These are phyloP conservation scores for Hylia prasina DNA, from an alignment of 2,113 vertebrate species.

Conservation along the genomic window DNA sequence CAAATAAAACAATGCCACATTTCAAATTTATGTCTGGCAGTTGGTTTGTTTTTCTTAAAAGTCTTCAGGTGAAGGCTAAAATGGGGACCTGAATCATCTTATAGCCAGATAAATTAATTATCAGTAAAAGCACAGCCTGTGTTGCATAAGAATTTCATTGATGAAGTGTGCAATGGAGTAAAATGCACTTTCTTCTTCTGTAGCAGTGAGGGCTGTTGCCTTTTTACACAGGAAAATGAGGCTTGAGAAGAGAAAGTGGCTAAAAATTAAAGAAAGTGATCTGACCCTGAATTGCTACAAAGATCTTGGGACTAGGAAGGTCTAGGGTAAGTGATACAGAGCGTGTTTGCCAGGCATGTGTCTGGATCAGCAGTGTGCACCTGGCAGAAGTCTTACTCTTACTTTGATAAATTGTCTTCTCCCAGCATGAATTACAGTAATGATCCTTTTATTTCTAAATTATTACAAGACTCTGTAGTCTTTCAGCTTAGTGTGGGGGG, in stretches of 20 bases:
- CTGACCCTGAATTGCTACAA: background rate
- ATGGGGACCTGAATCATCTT: background rate
- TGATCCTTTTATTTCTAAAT: conserved; percentile 11
- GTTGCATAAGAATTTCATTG: background rate
- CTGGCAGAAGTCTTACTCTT: background rate
- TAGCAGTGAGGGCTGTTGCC: background rate
- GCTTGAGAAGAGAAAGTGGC: background rate
- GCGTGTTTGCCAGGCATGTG: background rate
- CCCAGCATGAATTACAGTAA: background rate
- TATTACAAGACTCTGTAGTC: background rate
- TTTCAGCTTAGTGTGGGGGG: background rate
- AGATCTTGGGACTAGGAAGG: background rate
- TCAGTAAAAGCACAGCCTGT: background rate
- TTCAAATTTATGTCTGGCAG: background rate
- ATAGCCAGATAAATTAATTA: background rate
- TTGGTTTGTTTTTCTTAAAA: background rate
- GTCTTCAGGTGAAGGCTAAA: background rate
- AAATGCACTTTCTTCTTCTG: background rate
- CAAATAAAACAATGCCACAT: background rate
- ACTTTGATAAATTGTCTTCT: conserved; percentile 13
- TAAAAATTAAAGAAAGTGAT: background rate
- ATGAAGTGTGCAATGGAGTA: background rate
- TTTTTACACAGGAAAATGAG: background rate
- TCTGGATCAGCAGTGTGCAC: background rate
- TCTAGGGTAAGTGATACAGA: background rate